Conservation (phyloP, 2,888 invertebrate species). For the Hesperia comma region DNA sequence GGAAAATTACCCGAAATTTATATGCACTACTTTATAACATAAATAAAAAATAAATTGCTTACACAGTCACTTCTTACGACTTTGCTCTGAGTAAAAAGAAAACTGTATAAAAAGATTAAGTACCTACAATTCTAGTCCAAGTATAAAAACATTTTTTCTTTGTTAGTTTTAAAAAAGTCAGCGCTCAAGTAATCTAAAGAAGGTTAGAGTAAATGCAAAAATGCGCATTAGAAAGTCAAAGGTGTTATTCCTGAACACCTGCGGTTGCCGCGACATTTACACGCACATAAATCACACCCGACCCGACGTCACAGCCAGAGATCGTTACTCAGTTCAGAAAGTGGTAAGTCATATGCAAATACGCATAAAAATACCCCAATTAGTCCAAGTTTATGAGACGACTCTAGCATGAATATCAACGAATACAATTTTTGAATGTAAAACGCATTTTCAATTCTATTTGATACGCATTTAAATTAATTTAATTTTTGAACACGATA, state of each 20-base stretch:
- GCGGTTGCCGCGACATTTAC: conserved; percentile 43
- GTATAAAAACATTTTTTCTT: background rate
- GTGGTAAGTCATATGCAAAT: conserved; percentile 34
- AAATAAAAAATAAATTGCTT: no score
- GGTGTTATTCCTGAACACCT: conserved; percentile 30
- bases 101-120: background rate
- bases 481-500: no score
- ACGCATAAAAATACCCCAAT: conserved; percentile 27
- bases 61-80: no score
- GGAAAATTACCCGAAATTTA: no score
- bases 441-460: no score
- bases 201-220: conserved; percentile 35
- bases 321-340: conserved; percentile 50
- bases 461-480: no score
- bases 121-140: background rate
- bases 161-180: conserved; percentile 7
- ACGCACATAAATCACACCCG: conserved; percentile 54
- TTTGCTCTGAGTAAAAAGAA: background rate
- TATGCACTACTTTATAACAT: no score
- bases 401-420: background rate
- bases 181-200: conserved; percentile 25
- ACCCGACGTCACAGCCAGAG: conserved; percentile 54
- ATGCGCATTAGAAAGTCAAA: conserved; percentile 33
- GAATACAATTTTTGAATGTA: background rate
- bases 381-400: conserved; percentile 4